These are phyloP conservation scores for Hemithea aestivaria DNA, from an alignment of 2,888 invertebrate genomes.

Conservation along the genomic window DNA sequence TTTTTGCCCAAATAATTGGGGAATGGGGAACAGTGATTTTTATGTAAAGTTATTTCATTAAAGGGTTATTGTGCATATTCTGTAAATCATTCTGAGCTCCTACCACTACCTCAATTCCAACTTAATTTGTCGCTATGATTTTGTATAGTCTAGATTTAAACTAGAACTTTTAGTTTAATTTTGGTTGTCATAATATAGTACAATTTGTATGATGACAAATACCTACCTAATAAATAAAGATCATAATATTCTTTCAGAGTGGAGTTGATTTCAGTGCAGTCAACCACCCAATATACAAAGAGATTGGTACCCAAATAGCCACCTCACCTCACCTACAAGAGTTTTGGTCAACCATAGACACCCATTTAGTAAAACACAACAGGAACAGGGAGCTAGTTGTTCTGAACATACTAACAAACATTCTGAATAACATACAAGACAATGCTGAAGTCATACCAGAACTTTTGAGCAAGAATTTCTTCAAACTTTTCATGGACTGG, in stretches of 20 bases:
- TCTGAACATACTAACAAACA: constrained; percentile 77
- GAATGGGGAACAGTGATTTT: too few relatives aligned
- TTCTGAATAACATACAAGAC: constrained; percentile 71
- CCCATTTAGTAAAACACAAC: constrained; percentile 65
- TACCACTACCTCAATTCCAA: too few relatives aligned
- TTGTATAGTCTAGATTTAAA: too few relatives aligned
- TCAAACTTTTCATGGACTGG: constrained; percentile 81
- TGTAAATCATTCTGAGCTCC: too few relatives aligned
- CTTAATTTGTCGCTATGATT: too few relatives aligned
- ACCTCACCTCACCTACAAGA: constrained; percentile 67
- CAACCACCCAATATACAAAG: constrained; percentile 82
- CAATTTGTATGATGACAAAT: background rate
- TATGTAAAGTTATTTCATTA: too few relatives aligned
- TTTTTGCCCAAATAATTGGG: too few relatives aligned
- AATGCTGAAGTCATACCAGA: constrained; percentile 72
- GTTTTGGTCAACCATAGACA: constrained; percentile 79
- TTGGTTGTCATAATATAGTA: too few relatives aligned
- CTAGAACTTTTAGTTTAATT: too few relatives aligned
- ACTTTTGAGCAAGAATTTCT: constrained; percentile 81
- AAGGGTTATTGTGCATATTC: too few relatives aligned
- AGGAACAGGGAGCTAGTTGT: constrained; percentile 80
- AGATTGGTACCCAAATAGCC: constrained; percentile 76
- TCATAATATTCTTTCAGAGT: constrained; percentile 62
- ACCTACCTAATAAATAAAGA: background rate
- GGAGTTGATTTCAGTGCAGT: constrained; percentile 78